Evolutionary conservation across 2,797 vertebrate genomes (phyloP).

Genomic region (Masticophis lateralis): DNA sequence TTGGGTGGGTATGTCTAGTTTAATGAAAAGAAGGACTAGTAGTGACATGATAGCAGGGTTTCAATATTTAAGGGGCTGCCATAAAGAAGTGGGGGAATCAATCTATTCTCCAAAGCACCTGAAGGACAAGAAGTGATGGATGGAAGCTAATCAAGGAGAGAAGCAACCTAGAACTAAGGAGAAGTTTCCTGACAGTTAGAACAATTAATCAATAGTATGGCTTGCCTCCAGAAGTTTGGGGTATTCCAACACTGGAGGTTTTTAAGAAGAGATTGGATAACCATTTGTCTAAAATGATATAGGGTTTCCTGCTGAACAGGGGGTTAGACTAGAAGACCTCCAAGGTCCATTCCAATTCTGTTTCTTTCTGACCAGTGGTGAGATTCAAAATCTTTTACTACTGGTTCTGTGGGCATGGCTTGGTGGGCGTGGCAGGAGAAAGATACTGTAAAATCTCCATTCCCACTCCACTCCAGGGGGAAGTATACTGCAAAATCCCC

Average conservation of each 20-base stretch:
- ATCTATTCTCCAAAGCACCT: neutral
- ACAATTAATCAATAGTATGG: neutral
- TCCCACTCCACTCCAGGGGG: no score
- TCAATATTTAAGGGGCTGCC: neutral
- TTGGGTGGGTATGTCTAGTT: neutral
- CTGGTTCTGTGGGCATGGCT: no score
- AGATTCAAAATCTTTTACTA: no score
- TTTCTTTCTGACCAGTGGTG: neutral
- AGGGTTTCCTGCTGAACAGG: neutral
- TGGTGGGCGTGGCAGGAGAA: no score
- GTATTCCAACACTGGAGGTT: neutral
- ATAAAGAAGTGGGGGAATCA: neutral
- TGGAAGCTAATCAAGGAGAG: neutral
- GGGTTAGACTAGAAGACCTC: neutral
- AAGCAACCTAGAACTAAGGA: neutral
- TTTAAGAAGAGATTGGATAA: neutral
- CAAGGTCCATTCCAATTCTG: neutral
- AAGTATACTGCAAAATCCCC: no score
- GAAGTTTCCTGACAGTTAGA: neutral
- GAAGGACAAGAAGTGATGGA: neutral
- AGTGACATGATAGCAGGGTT: neutral
- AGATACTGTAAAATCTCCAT: no score
- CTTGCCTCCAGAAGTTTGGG: neutral
- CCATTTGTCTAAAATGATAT: neutral
- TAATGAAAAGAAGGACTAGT: neutral